phyloP scores from a whole-genome alignment of 1,140 invertebrate genomes.

The Ostrea denselamellosa region DNA sequence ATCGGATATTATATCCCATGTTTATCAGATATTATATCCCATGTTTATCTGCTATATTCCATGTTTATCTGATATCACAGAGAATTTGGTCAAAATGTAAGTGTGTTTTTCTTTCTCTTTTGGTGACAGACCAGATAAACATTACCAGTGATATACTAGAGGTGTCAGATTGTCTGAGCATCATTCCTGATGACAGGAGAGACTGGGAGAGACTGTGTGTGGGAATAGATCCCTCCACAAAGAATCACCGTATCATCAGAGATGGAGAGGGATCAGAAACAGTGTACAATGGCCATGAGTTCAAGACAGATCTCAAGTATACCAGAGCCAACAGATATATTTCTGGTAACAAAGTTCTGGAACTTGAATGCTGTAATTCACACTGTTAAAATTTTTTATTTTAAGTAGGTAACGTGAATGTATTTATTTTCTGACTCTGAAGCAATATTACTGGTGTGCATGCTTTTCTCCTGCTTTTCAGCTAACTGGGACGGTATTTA shows the following conservation, averaged over 20 bases:
- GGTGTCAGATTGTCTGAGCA: background rate
- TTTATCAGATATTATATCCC: too few species aligned
- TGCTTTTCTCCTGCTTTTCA: conserved; percentile 44
- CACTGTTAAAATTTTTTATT: background rate
- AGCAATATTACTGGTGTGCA: too few species aligned
- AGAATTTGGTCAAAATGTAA: too few species aligned
- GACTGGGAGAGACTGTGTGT: conserved; percentile 52
- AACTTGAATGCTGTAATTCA: background rate
- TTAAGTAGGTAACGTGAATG: too few species aligned
- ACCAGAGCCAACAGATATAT: conserved; percentile 62
- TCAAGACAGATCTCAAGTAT: conserved; percentile 53
- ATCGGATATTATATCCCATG: too few species aligned
- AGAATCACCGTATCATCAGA: conserved; percentile 49
- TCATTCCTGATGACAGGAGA: conserved; percentile 50
- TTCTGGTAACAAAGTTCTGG: conserved; percentile 47
- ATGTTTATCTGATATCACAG: too few species aligned
- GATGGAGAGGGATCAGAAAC: conserved; percentile 62
- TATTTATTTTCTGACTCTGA: too few species aligned
- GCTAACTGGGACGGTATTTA: conserved; percentile 70
- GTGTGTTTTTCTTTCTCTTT: background rate
- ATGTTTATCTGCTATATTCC: too few species aligned
- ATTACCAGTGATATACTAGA: conserved; percentile 48
- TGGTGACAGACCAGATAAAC: conserved; percentile 26
- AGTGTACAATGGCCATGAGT: conserved; percentile 61
- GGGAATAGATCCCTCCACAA: conserved; percentile 14